A percentile compares a stretch with the other conserved stretches of the same genome.
These are phyloP conservation scores for Zaprionus kolodkinae DNA, from an alignment of 1,140 invertebrate species.

Conservation along the genomic window DNA sequence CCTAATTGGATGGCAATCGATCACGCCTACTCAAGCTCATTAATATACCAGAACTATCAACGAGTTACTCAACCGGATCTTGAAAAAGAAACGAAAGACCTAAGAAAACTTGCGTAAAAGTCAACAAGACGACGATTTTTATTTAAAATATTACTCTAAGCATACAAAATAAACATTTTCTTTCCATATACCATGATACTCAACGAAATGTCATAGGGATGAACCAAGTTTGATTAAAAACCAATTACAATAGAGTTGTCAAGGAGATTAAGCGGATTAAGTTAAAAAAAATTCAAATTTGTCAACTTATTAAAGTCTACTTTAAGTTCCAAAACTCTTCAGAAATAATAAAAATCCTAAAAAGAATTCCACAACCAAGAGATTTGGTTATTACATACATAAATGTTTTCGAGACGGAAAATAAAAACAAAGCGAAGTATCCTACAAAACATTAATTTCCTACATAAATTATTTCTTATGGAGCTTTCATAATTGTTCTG, in stretches of 20 bases:
- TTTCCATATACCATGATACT: neutral
- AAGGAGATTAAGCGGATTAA: neutral
- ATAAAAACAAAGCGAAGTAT: neutral
- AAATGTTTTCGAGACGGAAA: neutral
- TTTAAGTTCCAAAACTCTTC: neutral
- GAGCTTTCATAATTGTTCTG: neutral
- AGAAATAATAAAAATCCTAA: neutral
- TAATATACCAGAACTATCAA: constrained; percentile 12
- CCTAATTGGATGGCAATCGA: constrained; percentile 26
- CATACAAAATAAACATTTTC: neutral
- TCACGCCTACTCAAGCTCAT: constrained; percentile 31
- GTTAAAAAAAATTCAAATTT: neutral
- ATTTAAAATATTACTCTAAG: neutral
- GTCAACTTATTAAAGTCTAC: neutral
- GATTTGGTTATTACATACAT: neutral
- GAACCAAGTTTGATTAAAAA: neutral
- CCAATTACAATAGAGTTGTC: neutral
- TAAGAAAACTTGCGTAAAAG: neutral
- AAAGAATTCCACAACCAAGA: neutral
- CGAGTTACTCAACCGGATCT: constrained; percentile 21
- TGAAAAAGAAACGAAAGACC: neutral
- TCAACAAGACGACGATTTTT: neutral
- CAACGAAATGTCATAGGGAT: neutral
- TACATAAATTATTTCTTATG: neutral
- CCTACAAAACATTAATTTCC: neutral